Percentiles rank a stretch among this genome's conserved stretches.
Evolutionary conservation across 2,113 vertebrate species (phyloP).

Genomic region (Neoarius graeffei): DNA sequence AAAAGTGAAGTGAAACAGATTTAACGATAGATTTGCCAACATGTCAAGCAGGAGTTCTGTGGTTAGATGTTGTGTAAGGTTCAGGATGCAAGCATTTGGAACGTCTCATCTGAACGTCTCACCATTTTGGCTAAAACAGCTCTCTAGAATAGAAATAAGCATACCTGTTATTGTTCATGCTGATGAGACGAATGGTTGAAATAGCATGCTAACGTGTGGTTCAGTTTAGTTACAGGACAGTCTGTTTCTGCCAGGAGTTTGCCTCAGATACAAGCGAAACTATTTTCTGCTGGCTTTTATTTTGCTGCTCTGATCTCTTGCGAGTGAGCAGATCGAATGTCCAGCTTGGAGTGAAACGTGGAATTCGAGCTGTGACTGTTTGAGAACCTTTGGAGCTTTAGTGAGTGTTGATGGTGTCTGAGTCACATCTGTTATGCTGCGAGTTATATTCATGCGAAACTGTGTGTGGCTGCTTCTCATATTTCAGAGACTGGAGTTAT

Average conservation of each 20-base stretch:
- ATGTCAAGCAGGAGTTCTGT: conserved; percentile 23
- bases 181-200: conserved; percentile 33
- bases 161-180: conserved; percentile 9
- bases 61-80: conserved; percentile 16
- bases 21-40: conserved; percentile 36
- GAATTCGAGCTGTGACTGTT: conserved; percentile 15
- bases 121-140: conserved; percentile 6
- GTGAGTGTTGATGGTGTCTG: not conserved
- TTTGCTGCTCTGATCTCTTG: not conserved
- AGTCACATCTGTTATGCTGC: not conserved
- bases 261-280: not conserved
- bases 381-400: conserved; percentile 16
- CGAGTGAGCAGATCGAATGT: conserved; percentile 36
- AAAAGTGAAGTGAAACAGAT: conserved; percentile 7
- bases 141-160: not conserved
- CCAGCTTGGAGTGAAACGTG: conserved; percentile 27
- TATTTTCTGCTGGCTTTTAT: conserved; percentile 28
- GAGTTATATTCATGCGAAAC: not conserved
- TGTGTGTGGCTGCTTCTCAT: not conserved
- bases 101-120: conserved; percentile 22
- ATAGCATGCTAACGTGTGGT: not conserved
- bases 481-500: not conserved
- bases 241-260: not conserved
- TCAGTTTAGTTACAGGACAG: conserved; percentile 34
- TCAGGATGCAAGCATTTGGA: not conserved